These are phyloP conservation scores for Rhea americana DNA, from an alignment of 2,113 vertebrate genomes.

Conservation along the genomic window DNA sequence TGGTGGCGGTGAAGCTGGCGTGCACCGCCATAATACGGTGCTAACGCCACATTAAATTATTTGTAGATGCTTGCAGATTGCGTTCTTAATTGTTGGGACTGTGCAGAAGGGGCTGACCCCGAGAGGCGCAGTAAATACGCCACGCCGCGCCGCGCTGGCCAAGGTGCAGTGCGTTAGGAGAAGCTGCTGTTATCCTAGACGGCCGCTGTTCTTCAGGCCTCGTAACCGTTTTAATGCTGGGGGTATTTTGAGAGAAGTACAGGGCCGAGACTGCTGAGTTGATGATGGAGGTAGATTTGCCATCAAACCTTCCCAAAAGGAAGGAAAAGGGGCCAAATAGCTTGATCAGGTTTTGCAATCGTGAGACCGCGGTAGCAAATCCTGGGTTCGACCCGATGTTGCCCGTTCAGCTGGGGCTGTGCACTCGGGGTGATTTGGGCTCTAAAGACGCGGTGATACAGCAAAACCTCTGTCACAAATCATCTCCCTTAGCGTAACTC, in stretches of 20 bases:
- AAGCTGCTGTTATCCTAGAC: not conserved
- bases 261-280: fast-evolving
- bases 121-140: not conserved
- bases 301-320: not conserved
- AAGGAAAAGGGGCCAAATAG: not conserved
- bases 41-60: not conserved
- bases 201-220: not conserved
- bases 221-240: not conserved
- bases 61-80: not conserved
- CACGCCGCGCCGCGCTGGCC: fast-evolving
- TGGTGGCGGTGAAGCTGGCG: too few species aligned
- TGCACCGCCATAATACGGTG: not conserved
- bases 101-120: not conserved
- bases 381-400: fast-evolving
- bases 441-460: not conserved
- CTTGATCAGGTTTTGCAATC: not conserved
- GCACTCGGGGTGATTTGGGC: not conserved
- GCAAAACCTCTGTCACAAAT: fast-evolving
- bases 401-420: not conserved
- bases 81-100: not conserved
- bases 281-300: not conserved
- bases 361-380: fast-evolving
- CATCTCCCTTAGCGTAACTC: fast-evolving
- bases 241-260: not conserved
- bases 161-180: not conserved